Percentiles rank a stretch among this genome's conserved stretches.
phyloP scores from a whole-genome alignment of 2,113 vertebrate genomes.

The Ptychochromis oligacanthus region DNA sequence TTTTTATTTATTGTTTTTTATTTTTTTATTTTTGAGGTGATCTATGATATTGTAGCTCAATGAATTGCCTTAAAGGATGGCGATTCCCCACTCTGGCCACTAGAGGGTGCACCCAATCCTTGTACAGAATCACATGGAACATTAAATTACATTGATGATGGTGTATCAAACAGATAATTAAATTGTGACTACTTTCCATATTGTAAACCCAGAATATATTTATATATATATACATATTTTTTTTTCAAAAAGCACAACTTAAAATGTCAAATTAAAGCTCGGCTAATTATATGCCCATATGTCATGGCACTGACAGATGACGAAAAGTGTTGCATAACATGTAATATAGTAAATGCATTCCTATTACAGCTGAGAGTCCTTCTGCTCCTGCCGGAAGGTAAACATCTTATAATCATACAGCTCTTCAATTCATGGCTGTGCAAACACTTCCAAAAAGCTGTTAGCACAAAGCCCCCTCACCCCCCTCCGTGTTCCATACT shows the following conservation, averaged over 20 bases:
- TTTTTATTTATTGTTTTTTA: neutral
- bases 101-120: neutral
- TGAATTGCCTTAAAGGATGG: neutral
- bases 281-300: neutral
- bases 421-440: neutral
- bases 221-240: neutral
- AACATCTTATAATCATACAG: slow-evolving; percentile 5
- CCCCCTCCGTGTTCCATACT: neutral
- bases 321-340: neutral
- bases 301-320: neutral
- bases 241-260: neutral
- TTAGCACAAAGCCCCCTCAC: neutral
- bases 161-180: neutral
- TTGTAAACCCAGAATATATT: neutral
- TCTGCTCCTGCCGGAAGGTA: neutral
- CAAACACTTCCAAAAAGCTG: slow-evolving; percentile 17
- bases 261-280: neutral
- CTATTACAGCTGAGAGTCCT: neutral
- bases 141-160: neutral
- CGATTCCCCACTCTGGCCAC: neutral
- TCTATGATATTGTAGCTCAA: neutral
- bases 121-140: neutral
- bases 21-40: neutral
- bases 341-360: neutral
- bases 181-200: neutral